Evolutionary conservation across 2,797 vertebrate species (phyloP).

Genomic region (Nothura maculosa): DNA sequence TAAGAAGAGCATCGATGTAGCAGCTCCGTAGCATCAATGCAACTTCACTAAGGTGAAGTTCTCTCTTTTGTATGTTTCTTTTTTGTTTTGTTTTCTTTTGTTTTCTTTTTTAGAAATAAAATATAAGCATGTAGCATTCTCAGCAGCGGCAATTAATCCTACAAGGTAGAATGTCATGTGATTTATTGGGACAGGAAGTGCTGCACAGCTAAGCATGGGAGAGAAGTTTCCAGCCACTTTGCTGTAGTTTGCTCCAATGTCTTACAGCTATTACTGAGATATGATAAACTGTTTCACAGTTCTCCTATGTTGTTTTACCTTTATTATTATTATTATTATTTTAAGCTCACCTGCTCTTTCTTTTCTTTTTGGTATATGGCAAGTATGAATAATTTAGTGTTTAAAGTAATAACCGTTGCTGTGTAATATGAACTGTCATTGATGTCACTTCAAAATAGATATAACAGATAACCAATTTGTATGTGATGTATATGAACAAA

Average conservation of each 20-base stretch:
- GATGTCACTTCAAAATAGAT: constrained; percentile 4
- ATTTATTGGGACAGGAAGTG: background rate
- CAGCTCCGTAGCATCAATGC: no score
- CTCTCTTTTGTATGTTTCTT: no score
- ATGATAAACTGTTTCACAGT: background rate
- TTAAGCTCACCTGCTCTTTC: background rate
- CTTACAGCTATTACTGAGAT: background rate
- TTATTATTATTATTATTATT: background rate
- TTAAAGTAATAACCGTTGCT: background rate
- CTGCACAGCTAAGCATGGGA: background rate
- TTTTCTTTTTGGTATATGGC: background rate
- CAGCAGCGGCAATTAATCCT: background rate
- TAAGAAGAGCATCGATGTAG: background rate
- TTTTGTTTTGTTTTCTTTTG: no score
- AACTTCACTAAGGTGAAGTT: background rate
- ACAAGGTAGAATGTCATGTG: background rate
- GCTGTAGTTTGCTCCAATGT: background rate
- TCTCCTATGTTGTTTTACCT: background rate
- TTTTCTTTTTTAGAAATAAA: no score
- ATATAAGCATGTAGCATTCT: background rate
- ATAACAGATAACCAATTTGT: background rate
- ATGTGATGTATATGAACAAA: constrained; percentile 16
- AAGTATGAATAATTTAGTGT: background rate
- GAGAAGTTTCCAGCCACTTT: background rate
- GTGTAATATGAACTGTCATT: background rate